Conservation (phyloP, 2,888 invertebrate genomes). For the Conops quadrifasciatus region DNA sequence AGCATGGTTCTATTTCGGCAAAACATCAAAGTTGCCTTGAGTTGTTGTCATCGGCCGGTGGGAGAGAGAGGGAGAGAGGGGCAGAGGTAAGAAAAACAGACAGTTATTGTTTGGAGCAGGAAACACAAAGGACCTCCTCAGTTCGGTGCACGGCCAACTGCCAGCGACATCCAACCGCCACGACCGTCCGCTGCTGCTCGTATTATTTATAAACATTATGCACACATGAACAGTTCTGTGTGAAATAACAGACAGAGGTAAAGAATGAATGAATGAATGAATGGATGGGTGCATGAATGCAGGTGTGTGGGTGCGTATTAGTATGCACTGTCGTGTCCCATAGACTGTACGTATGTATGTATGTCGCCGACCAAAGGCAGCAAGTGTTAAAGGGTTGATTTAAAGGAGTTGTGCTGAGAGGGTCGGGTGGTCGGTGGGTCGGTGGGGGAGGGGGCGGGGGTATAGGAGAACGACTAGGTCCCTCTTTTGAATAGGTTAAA, state of each 20-base stretch:
- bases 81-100: background rate
- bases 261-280: constrained; percentile 23
- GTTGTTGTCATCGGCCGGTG: too few species aligned
- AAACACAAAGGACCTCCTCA: constrained; percentile 35
- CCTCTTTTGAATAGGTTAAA: too few species aligned
- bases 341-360: too few species aligned
- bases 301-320: too few species aligned
- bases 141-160: constrained; percentile 7
- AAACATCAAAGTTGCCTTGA: too few species aligned
- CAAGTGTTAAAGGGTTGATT: too few species aligned
- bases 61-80: background rate
- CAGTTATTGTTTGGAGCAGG: constrained; percentile 30
- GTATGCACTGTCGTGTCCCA: too few species aligned
- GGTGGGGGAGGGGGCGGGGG: too few species aligned
- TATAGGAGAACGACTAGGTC: background rate
- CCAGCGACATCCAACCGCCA: background rate
- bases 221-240: constrained; percentile 40
- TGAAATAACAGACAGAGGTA: constrained; percentile 9
- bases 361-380: too few species aligned
- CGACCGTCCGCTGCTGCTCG: background rate
- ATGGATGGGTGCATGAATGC: background rate
- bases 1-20: too few species aligned
- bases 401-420: too few species aligned
- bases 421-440: too few species aligned
- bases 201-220: constrained; percentile 42